A percentile compares a stretch with the other conserved stretches of the same genome.
These are phyloP conservation scores for Melinopterus prodromus DNA, from an alignment of 2,888 invertebrate genomes.

Conservation along the genomic window DNA sequence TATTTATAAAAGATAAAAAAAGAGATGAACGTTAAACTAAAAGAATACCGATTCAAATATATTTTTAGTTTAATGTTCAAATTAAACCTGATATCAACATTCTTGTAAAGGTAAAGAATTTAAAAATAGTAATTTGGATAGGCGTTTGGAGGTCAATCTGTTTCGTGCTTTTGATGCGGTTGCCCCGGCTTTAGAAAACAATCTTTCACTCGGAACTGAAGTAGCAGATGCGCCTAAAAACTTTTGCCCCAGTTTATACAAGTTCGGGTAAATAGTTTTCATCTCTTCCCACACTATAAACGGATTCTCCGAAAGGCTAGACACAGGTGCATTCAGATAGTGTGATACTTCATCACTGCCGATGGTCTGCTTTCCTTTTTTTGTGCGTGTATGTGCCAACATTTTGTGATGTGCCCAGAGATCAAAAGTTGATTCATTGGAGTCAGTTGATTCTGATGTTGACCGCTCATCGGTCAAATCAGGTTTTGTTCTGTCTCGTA, in stretches of 20 bases:
- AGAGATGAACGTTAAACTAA: no score
- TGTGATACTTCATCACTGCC: slow-evolving; percentile 7
- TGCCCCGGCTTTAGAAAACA: slow-evolving; percentile 14
- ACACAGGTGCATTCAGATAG: background rate
- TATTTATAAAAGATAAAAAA: no score
- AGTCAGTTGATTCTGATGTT: slow-evolving; percentile 7
- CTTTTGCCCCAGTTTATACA: background rate
- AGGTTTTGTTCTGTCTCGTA: background rate
- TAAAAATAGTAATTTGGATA: slow-evolving; percentile 14
- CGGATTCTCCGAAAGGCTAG: background rate
- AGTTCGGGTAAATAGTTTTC: background rate
- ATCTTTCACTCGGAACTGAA: background rate
- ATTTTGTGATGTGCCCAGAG: slow-evolving; percentile 13
- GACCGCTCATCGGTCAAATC: slow-evolving; percentile 4
- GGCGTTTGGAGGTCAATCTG: background rate
- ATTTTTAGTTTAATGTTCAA: no score
- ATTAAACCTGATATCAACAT: no score
- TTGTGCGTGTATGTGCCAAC: background rate
- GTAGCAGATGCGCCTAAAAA: no score
- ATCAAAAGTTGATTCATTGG: background rate
- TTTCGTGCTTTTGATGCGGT: slow-evolving; percentile 5
- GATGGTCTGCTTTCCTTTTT: background rate
- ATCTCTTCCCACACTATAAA: slow-evolving; percentile 13
- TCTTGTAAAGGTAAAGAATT: background rate
- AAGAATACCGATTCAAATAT: no score